phyloP scores from a whole-genome alignment of 2,797 vertebrate species.

The Diceros bicornis region DNA sequence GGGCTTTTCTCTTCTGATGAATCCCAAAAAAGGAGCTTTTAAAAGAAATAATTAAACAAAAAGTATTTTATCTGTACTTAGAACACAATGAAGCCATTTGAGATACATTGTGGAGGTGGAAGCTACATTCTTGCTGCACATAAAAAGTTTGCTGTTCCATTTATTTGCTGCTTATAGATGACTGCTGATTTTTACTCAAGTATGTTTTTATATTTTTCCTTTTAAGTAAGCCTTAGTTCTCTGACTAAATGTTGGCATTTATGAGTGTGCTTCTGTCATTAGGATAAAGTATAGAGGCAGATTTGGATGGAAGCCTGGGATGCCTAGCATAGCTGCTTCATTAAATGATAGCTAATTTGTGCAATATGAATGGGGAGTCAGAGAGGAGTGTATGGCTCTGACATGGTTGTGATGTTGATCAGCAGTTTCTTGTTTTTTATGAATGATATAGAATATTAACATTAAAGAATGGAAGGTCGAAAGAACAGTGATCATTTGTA shows the following conservation, averaged over 20 bases:
- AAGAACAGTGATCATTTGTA: background rate
- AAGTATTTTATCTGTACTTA: slow-evolving; percentile 87
- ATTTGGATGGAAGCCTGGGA: background rate
- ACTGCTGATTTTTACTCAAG: slow-evolving; percentile 39
- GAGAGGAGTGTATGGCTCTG: background rate
- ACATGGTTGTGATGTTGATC: background rate
- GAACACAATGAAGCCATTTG: slow-evolving; percentile 86
- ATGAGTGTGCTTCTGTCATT: slow-evolving; percentile 19
- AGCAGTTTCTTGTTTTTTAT: slow-evolving; percentile 14
- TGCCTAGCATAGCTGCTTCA: background rate
- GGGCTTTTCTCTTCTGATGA: slow-evolving; percentile 88
- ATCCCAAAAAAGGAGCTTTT: slow-evolving; percentile 76
- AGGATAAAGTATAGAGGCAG: background rate
- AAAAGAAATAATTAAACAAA: slow-evolving; percentile 77
- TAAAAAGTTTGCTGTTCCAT: slow-evolving; percentile 72
- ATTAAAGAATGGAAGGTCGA: slow-evolving; percentile 43
- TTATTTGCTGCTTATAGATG: slow-evolving; percentile 65
- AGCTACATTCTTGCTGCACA: slow-evolving; percentile 77
- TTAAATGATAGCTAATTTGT: slow-evolving; percentile 65
- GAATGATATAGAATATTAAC: slow-evolving; percentile 50
- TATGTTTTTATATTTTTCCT: background rate
- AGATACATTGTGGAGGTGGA: slow-evolving; percentile 82
- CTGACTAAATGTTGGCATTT: slow-evolving; percentile 8
- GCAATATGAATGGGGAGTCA: background rate
- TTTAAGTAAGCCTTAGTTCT: slow-evolving; percentile 46